phyloP scores from a whole-genome alignment of 2,797 vertebrate species.

The Coccyzus lansbergi region DNA sequence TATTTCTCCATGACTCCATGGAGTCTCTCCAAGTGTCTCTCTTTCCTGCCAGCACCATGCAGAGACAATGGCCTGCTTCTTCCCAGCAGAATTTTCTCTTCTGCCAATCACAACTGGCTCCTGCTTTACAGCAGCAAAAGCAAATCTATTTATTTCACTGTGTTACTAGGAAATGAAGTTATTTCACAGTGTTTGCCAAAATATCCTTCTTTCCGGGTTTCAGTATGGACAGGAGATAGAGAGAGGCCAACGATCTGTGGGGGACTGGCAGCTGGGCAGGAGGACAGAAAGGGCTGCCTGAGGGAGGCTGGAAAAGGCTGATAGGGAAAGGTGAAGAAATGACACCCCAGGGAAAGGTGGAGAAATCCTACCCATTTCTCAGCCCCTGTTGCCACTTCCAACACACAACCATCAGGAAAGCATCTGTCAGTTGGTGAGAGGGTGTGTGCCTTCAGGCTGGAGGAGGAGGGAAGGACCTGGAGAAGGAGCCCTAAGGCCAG shows the following conservation, averaged over 20 bases:
- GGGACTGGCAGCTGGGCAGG: not conserved
- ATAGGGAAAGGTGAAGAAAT: not conserved
- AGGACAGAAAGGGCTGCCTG: not conserved
- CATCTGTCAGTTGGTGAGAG: not conserved
- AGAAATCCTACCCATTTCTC: not conserved
- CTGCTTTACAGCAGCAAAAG: not conserved
- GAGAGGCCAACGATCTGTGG: not conserved
- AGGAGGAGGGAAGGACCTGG: not conserved
- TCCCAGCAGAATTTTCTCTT: not conserved
- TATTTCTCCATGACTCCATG: fast-evolving
- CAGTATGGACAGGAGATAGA: not conserved
- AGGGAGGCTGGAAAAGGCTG: not conserved
- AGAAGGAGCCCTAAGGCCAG: not conserved
- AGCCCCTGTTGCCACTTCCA: not conserved
- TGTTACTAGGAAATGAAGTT: not conserved
- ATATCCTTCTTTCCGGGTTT: not conserved
- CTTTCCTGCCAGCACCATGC: not conserved
- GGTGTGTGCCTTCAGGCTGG: not conserved
- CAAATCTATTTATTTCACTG: not conserved
- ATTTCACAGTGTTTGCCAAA: not conserved
- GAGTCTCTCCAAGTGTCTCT: not conserved
- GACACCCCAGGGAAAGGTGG: not conserved
- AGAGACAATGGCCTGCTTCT: not conserved
- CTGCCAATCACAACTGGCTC: not conserved
- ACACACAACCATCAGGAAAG: not conserved